Base-by-base conservation (phyloP, 2,797 vertebrate genomes). In the Cirrhinus molitorella region DNA sequence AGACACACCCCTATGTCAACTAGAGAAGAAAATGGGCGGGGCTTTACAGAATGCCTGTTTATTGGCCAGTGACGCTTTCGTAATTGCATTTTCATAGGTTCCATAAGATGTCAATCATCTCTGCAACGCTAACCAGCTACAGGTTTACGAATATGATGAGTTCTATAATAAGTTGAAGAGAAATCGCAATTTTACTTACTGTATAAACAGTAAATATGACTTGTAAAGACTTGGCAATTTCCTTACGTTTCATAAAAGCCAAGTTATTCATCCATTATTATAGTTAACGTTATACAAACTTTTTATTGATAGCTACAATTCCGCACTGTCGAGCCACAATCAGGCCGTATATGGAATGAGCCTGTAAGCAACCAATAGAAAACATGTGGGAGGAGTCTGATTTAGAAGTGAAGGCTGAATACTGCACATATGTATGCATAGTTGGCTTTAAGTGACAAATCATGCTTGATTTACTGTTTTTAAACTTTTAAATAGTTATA, bases 1-100 rank as follows among this genome's bases (percentile, higher is more conserved):
- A 63, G 75, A 80, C 89, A 89, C 89, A 79, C 89, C 89, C 86
- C 86, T 86, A 72, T 79, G 53, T 79, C 79, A 82, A 49, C 61
- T n/a, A 0, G n/a, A 59, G 40, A 28, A 67, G 2, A 11, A 14
- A 47, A 45, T 37, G 59, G 84, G 80, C 59, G 83, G 73, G 85
- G 21, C 5, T 51, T 73, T 23, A 9, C 0, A 5, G 1, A 49
- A 9, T 2, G 43, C 7, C 3, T 74, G 40, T 83, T 82, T 78
- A 86, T 86, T 88, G 84, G 87, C 14, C 40, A 70, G 13, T 17
- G 49, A 13, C 2, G 59, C 21, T 5, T 9, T 66, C 1, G 4
- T 6, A 28, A 19, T 14, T 66, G 19, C 11, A 66, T 86, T 65
- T 2, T 34, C 12, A 87, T 83, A 43, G 84, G 73, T 12, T 61